Evolutionary conservation across 2,888 invertebrate species (phyloP), one percentile per base, ranked within the genome.

Genomic region (Syrista parreyssii): DNA sequence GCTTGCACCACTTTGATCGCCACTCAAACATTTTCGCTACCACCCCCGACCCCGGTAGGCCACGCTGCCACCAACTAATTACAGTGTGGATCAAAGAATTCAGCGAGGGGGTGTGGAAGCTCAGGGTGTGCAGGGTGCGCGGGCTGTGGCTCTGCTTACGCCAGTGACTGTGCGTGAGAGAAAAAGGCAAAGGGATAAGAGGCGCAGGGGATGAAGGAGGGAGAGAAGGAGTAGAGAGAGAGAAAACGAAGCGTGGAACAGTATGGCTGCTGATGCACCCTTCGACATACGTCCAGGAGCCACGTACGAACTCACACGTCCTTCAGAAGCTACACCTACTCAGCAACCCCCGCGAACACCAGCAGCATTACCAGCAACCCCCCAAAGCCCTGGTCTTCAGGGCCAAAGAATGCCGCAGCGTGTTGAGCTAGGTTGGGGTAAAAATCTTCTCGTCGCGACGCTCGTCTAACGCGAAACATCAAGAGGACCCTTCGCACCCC

Each of bases 31-130:
- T 89, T 89, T 89, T 90, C 79, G 83, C 88, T 86, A 86, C 85
- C 86, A 82, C 82, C 84, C 83, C 83, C 82, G 78, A 33, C 76
- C 77, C 78, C 76, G 35, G 74, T 35, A 34, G 33, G 33, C 15
- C 35, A 23, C 74, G 80, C 86, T 86, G 84, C 87, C 88, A 87
- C 88, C 89, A 89, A 90, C 89, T 90, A 90, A 90, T 90, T 90
- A 90, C 90, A 88, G 87, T 87, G 86, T 82, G 88, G 90, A 90
- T 90, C 90, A 90, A 90, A 90, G 90, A 90, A 90, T 90, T 88
- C 89, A 88, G 88, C 89, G 89, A 86, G 88, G 83, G 85, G 80
- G 79, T 79, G 23, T 0, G 40, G 71, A 15, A 30, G 30, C 30
- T 69, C 69, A 12, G 30, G n/a, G n/a, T 6, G 69, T 32, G 15